Base-by-base conservation (phyloP, 1,140 invertebrate species). In the Pogonus chalceus region DNA sequence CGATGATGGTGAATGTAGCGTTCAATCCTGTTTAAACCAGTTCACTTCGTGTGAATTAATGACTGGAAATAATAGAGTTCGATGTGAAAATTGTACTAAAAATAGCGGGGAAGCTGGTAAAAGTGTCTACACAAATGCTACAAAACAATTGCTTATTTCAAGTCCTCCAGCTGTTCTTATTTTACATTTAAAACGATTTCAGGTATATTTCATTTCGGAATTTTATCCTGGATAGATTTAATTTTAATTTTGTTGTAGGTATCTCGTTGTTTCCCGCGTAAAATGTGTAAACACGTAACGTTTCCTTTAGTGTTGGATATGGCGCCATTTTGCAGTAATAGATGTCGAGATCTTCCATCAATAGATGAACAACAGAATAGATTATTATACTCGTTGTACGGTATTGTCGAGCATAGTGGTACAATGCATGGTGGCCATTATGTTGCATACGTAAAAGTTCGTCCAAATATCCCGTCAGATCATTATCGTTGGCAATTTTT, bases 401-500 rank as follows among this genome's bases (percentile, higher is more conserved):
- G 92, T 2, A 82, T 99, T 4, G 93, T 98, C 14, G 92, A 93
- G 65, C 96, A 99, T 66, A 87, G 84, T 54, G 96, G 96, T 2
- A 82, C 83, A 14, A 80, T 96, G 57, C 83, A 87, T 61, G 87
- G 89, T 48, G 96, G 95, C 2, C 96, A 98, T 72, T 98, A 98
- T 67, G 87, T 93, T n/a, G 92, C 94, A 4, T 98, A 94, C 65
- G 88, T 91, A 1, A 90, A 90, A 73, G 85, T 89, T 59, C 72
- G 82, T 31, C 60, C 74, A 4, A 73, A 76, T 4, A 63, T 85
- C 23, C 69, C 73, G 23, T 62, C 72, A 2, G 73, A 77, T 10
- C 82, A 84, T 61, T 75, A 76, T 2, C 72, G 82, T 2, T 85
- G 83, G 81, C 76, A 78, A 50, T 87, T 87, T 66, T 62, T 87